Evolutionary conservation across 2,888 invertebrate genomes (phyloP), one percentile per base, ranked within the genome.

Genomic region (Nezara viridula): DNA sequence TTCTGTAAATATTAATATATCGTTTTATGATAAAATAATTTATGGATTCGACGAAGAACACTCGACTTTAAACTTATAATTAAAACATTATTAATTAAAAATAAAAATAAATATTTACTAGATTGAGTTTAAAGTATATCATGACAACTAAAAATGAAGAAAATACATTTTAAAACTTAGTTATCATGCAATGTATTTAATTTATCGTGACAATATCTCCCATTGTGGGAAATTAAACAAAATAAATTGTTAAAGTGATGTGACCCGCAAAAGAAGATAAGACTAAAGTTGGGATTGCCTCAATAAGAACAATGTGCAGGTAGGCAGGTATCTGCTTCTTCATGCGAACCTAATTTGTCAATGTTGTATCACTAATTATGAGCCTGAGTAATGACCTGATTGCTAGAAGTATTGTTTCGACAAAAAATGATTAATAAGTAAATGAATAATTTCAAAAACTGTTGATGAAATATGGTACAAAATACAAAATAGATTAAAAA

Each of bases 221-320:
- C 60, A 60, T 60, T 60, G 60, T 60, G 60, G 27, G 60, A 60
- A 60, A 60, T 60, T 12, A 60, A 60, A 60, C 60, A 27, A 60
- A 60, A 60, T 60, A 55, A 55, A 55, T n/a, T 7, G 6, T 55
- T 55, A 14, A 27, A 27, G 60, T 60, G 60, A 60, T 60, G 27
- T 60, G 60, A 60, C n/a, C 60, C 27, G 60, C 60, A 27, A 60
- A 60, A 27, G 27, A 27, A 60, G 60, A 60, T 60, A 60, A 60
- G 60, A 12, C 12, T 12, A 27, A 60, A 60, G 60, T 60, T 60
- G 0, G 60, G n/a, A 14, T 24, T 12, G 27, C 0, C 27, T 60
- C n/a, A 60, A 60, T 60, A 60, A 60, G 60, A 60, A 60, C 60
- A 60, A 60, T 60, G 60, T 12, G 27, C 12, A 60, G 60, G 60